Percentiles rank a stretch among this genome's conserved stretches.
These are phyloP conservation scores for Hirundo rustica DNA, from an alignment of 2,797 vertebrate genomes.

Conservation along the genomic window DNA sequence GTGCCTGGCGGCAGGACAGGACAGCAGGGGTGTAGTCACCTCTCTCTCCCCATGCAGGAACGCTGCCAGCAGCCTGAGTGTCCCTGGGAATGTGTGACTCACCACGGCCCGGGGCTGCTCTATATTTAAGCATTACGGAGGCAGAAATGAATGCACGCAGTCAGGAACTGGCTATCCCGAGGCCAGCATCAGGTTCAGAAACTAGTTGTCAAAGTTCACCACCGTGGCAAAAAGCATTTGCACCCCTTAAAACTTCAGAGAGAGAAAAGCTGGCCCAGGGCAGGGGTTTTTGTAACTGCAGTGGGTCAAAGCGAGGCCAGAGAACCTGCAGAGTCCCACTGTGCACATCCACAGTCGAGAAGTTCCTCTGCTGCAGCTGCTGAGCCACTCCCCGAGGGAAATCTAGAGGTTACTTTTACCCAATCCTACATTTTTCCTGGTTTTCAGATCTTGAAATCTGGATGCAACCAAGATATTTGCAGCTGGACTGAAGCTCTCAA, in stretches of 20 bases:
- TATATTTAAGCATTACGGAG: conserved; percentile 9
- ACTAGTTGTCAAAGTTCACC: background rate
- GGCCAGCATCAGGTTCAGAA: background rate
- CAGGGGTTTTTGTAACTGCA: background rate
- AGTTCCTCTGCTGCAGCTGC: background rate
- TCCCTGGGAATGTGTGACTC: background rate
- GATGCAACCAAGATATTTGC: background rate
- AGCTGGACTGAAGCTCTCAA: background rate
- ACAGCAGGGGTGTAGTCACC: accelerated
- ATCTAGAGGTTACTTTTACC: background rate
- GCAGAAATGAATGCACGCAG: background rate
- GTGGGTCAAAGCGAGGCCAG: background rate
- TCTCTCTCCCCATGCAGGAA: background rate
- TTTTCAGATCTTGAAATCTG: background rate
- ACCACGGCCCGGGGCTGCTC: background rate
- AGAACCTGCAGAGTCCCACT: background rate
- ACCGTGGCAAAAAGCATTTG: background rate
- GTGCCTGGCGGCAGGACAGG: accelerated
- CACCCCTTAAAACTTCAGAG: background rate
- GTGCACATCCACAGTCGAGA: background rate
- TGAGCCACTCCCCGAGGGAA: background rate
- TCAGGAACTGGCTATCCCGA: background rate
- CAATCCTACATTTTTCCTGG: background rate
- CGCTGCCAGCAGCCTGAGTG: background rate
- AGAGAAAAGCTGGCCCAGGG: background rate